Percentiles rank a stretch among this genome's conserved stretches.
phyloP scores from a whole-genome alignment of 1,140 invertebrate species.

The Neodiprion virginianus region DNA sequence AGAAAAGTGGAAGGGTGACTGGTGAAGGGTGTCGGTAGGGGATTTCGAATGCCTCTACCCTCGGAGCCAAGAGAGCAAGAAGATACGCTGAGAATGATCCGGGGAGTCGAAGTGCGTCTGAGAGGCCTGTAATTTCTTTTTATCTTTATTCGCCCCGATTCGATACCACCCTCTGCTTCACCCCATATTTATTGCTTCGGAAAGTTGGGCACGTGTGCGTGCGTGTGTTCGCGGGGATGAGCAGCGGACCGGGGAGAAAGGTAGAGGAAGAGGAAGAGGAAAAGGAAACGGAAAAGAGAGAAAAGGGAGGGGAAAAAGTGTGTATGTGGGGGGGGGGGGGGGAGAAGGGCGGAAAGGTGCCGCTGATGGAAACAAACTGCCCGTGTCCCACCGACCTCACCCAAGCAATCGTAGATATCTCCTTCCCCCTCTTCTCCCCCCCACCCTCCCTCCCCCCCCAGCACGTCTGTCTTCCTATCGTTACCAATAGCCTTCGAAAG shows the following conservation, averaged over 20 bases:
- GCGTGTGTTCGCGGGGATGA: background rate
- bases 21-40: conserved; percentile 7
- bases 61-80: background rate
- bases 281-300: background rate
- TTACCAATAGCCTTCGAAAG: no score
- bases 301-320: background rate
- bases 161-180: conserved; percentile 24
- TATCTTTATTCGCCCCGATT: conserved; percentile 35
- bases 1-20: conserved; percentile 23
- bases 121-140: conserved; percentile 44
- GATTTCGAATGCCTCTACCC: conserved; percentile 16
- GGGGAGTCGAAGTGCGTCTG: conserved; percentile 34
- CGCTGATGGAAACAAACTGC: conserved; percentile 16
- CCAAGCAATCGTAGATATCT: conserved; percentile 6
- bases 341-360: background rate
- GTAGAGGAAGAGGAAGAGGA: background rate
- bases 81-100: conserved; percentile 15
- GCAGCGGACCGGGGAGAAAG: background rate
- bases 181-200: conserved; percentile 31
- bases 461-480: no score
- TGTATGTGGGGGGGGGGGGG: background rate
- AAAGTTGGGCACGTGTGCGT: conserved; percentile 13
- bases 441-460: no score
- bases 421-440: no score
- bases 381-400: background rate